phyloP scores from a whole-genome alignment of 64 coral and sea anemone species.

The Anthopleura sola region DNA sequence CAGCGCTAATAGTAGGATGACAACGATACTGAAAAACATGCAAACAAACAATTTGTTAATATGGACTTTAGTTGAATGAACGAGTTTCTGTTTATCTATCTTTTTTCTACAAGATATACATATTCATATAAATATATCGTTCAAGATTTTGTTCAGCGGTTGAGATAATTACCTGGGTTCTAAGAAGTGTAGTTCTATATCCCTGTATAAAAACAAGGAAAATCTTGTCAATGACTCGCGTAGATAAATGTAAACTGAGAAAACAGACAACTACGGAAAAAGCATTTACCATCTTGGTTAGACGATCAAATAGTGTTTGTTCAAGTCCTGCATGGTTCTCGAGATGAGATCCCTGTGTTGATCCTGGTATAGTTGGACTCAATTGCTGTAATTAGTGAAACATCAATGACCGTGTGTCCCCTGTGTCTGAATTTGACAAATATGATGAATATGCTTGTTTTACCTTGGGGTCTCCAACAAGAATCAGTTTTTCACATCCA shows the following conservation, averaged over 20 bases:
- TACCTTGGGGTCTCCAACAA: constrained; percentile 98
- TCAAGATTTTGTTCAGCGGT: too few relatives aligned
- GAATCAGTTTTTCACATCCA: constrained; percentile 91
- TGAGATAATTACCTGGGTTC: constrained; percentile 60
- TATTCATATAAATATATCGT: too few relatives aligned
- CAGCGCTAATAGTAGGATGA: constrained; percentile 86
- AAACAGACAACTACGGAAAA: not conserved
- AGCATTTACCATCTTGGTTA: constrained; percentile 82
- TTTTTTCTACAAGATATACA: too few relatives aligned
- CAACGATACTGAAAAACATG: constrained; percentile 80
- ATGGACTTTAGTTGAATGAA: too few relatives aligned
- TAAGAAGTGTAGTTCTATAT: constrained; percentile 33
- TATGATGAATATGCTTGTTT: not conserved
- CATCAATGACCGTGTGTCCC: not conserved
- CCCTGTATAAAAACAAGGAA: constrained; percentile 21
- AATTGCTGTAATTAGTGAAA: constrained; percentile 69
- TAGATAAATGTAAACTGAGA: not conserved
- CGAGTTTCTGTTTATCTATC: too few relatives aligned
- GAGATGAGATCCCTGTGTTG: constrained; percentile 85
- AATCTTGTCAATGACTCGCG: not conserved
- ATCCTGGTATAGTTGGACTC: constrained; percentile 94
- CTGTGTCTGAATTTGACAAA: too few relatives aligned
- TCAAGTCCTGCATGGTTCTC: constrained; percentile 79
- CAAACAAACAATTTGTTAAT: not conserved
- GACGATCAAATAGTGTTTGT: constrained; percentile 93